Conservation (phyloP, 2,888 invertebrate genomes). For the Amiota communis region DNA sequence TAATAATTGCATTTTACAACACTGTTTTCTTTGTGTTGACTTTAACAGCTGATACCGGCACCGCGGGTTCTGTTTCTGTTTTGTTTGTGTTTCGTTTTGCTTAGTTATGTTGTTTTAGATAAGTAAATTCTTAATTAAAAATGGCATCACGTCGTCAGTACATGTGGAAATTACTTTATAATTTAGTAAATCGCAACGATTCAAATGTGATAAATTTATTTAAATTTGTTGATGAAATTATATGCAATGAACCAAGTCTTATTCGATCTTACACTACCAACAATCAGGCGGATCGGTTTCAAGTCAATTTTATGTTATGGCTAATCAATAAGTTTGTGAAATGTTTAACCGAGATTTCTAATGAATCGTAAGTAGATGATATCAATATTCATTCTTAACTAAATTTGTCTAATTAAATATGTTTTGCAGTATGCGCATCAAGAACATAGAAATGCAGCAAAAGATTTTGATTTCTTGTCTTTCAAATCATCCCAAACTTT, state of each 20-base stretch:
- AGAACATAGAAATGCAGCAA: conserved; percentile 65
- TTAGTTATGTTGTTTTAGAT: background rate
- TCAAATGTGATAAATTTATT: conserved; percentile 56
- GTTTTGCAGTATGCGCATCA: conserved; percentile 54
- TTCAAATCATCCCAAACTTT: conserved; percentile 65
- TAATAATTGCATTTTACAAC: background rate
- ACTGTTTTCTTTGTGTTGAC: background rate
- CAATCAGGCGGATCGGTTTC: conserved; percentile 56
- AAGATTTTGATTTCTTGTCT: conserved; percentile 66
- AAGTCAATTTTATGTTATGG: conserved; percentile 64
- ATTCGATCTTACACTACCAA: conserved; percentile 57
- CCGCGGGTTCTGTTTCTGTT: background rate
- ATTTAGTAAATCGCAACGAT: conserved; percentile 61
- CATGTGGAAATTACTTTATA: conserved; percentile 70
- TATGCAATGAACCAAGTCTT: conserved; percentile 67
- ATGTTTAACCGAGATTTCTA: conserved; percentile 43
- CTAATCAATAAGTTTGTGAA: conserved; percentile 62
- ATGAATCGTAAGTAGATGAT: conserved; percentile 44
- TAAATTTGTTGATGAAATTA: conserved; percentile 62
- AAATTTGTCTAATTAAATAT: background rate
- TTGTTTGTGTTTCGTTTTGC: background rate
- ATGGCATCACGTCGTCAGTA: conserved; percentile 68
- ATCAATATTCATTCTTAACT: background rate
- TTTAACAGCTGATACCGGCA: background rate
- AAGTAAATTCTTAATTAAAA: background rate